phyloP scores from a whole-genome alignment of 2,888 invertebrate genomes.

The Agonopterix arenella region DNA sequence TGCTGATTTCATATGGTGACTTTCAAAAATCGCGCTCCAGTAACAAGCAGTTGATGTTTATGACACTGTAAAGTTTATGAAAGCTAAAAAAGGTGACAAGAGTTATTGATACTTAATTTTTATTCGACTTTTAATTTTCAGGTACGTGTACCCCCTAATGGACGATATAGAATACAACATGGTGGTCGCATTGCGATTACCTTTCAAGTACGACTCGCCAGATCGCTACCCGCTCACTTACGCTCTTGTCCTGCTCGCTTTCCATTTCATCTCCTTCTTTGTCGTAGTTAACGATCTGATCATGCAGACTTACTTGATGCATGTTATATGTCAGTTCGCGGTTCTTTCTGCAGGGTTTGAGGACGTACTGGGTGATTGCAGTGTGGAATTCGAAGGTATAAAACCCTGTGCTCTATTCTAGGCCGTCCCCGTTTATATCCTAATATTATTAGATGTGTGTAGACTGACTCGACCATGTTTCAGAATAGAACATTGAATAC shows the following conservation, averaged over 20 bases:
- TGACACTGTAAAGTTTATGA: no score
- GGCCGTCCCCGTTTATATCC: no score
- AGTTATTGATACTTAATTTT: neutral
- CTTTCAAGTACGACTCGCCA: conserved; percentile 12
- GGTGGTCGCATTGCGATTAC: conserved; percentile 9
- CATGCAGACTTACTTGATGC: conserved; percentile 15
- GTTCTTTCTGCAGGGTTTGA: conserved; percentile 16
- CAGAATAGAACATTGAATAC: no score
- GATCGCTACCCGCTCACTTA: conserved; percentile 13
- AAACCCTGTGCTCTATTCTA: no score
- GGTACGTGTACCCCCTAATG: conserved; percentile 17
- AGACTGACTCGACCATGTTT: no score
- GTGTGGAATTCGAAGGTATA: conserved; percentile 3
- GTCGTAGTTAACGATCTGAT: conserved; percentile 17
- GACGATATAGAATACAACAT: conserved; percentile 19
- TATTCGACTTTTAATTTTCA: conserved; percentile 1
- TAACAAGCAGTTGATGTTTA: no score
- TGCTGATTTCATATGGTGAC: no score
- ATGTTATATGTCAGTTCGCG: conserved; percentile 16
- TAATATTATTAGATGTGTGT: no score
- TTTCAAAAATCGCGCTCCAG: no score
- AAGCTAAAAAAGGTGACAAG: no score
- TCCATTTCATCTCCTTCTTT: conserved; percentile 14
- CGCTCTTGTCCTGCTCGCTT: conserved; percentile 8
- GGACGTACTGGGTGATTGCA: conserved; percentile 12